phyloP scores from a whole-genome alignment of 2,888 invertebrate species.

The Trichopria drosophilae region DNA sequence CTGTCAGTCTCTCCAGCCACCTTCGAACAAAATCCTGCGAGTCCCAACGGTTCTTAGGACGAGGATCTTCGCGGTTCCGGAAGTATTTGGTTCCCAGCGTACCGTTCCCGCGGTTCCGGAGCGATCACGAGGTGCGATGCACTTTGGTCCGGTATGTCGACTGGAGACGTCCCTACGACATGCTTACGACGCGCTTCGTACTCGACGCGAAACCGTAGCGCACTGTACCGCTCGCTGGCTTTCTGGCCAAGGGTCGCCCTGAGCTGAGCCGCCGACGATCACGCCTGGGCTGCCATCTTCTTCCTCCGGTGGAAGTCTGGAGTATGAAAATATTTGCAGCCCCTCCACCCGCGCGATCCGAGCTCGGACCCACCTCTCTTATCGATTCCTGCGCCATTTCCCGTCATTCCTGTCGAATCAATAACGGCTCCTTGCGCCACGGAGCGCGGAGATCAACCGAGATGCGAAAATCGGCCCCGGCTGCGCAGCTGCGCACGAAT shows the following conservation, averaged over 20 bases:
- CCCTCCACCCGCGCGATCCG: constrained; percentile 38
- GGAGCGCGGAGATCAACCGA: constrained; percentile 34
- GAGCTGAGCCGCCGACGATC: constrained; percentile 43
- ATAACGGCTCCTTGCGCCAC: constrained; percentile 42
- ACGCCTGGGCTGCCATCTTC: constrained; percentile 57
- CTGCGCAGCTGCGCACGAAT: constrained; percentile 31
- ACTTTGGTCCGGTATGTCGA: background rate
- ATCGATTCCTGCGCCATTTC: constrained; percentile 59
- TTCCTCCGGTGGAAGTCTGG: constrained; percentile 55
- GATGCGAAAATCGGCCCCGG: constrained; percentile 25
- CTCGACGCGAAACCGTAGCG: constrained; percentile 38
- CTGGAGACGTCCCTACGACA: constrained; percentile 6
- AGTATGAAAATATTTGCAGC: constrained; percentile 56
- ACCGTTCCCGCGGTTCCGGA: too few relatives aligned
- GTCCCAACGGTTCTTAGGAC: too few relatives aligned
- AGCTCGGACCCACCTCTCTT: constrained; percentile 45
- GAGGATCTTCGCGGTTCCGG: too few relatives aligned
- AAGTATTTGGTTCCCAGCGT: too few relatives aligned
- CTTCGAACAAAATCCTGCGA: too few relatives aligned
- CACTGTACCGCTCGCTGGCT: constrained; percentile 38
- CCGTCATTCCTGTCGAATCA: constrained; percentile 56
- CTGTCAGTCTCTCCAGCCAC: constrained; percentile 18
- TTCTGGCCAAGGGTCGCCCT: constrained; percentile 37
- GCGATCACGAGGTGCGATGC: too few relatives aligned
- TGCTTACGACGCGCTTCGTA: constrained; percentile 35